Evolutionary conservation across 1,140 invertebrate species (phyloP).

Genomic region (Euura lappo): DNA sequence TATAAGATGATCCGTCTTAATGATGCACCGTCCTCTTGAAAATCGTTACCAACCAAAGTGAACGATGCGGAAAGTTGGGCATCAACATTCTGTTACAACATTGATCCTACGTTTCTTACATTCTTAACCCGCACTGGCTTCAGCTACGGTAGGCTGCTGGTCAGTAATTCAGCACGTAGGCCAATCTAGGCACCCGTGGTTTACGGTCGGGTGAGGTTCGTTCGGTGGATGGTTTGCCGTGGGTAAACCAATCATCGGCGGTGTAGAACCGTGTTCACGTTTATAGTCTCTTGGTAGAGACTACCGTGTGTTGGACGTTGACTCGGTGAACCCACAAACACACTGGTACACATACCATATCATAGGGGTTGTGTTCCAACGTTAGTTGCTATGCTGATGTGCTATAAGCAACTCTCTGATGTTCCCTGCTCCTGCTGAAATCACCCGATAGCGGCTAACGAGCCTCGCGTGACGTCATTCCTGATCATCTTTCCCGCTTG

Average conservation of each 20-base stretch:
- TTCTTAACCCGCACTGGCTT: too few relatives aligned
- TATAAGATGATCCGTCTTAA: conserved; percentile 7
- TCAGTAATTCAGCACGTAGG: not conserved
- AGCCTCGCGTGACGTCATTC: not conserved
- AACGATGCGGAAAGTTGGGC: not conserved
- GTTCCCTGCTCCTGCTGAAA: not conserved
- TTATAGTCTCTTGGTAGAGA: not conserved
- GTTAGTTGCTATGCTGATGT: too few relatives aligned
- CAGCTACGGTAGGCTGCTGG: too few relatives aligned
- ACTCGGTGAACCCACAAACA: too few relatives aligned
- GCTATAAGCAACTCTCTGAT: not conserved
- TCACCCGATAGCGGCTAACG: not conserved
- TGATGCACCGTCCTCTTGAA: not conserved
- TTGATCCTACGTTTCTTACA: too few relatives aligned
- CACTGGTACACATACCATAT: too few relatives aligned
- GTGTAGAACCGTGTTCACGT: not conserved
- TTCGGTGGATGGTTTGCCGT: not conserved
- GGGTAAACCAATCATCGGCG: conserved; percentile 5
- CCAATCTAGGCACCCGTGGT: conserved; percentile 2
- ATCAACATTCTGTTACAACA: too few relatives aligned
- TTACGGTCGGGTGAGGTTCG: not conserved
- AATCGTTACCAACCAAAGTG: not conserved
- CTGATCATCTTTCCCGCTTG: not conserved
- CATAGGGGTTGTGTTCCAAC: too few relatives aligned
- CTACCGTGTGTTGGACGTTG: not conserved